Conservation (phyloP, 2,797 vertebrate genomes). For the Megaceryle alcyon region DNA sequence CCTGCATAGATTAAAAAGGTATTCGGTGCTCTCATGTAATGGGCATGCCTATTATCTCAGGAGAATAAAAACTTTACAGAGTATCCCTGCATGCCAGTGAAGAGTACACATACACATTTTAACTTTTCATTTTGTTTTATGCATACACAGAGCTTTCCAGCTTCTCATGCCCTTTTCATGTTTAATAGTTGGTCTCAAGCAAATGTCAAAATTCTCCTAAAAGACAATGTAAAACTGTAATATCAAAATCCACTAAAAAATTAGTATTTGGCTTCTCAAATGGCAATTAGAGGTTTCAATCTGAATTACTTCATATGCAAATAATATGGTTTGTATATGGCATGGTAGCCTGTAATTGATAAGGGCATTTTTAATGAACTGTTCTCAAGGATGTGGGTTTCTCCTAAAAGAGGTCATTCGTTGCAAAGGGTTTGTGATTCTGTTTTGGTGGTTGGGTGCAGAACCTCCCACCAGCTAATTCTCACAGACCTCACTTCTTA, state of each 20-base stretch:
- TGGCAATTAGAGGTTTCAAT: not conserved
- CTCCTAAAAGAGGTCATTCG: not conserved
- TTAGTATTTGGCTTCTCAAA: not conserved
- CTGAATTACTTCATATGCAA: not conserved
- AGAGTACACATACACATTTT: not conserved
- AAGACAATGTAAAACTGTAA: not conserved
- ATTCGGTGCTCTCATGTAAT: not conserved
- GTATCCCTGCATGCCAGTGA: not conserved
- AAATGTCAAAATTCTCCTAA: not conserved
- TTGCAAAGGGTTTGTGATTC: not conserved
- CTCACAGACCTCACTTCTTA: not conserved
- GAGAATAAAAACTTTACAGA: not conserved
- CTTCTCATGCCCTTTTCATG: not conserved
- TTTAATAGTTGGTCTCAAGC: not conserved
- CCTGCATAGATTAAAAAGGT: not conserved
- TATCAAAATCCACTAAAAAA: not conserved
- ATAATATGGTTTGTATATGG: not conserved
- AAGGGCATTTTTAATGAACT: not conserved
- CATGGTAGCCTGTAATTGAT: not conserved
- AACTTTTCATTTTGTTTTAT: not conserved
- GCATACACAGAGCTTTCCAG: not conserved
- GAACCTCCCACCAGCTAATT: not conserved
- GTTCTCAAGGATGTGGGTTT: slow-evolving; percentile 27
- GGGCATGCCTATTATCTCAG: not conserved
- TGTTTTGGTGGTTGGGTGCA: not conserved